A percentile compares a stretch with the other conserved stretches of the same genome.
Conservation (phyloP, 1,140 invertebrate species). For the Caenorhabditis inopinata region DNA sequence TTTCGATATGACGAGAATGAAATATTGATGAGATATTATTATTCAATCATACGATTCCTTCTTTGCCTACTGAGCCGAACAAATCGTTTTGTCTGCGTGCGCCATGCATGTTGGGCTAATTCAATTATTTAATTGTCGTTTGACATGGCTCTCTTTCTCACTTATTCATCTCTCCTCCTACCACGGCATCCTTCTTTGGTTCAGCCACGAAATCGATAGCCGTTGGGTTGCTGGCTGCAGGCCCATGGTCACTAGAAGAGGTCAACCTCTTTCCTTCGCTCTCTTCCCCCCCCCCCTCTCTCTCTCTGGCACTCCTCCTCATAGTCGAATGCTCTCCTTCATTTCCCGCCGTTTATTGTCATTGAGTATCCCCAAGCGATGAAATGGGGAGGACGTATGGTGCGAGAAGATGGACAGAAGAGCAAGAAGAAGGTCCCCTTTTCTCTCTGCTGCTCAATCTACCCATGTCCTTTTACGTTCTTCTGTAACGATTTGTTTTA, state of each 20-base stretch:
- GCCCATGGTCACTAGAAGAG: neutral
- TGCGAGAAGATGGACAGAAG: no score
- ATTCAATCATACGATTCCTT: neutral
- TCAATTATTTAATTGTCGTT: neutral
- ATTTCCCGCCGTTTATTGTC: neutral
- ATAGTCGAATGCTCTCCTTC: neutral
- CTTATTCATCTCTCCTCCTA: neutral
- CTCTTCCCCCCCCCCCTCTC: neutral
- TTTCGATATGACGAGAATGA: neutral
- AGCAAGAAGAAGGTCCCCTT: no score
- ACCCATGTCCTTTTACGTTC: no score
- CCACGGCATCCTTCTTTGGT: neutral
- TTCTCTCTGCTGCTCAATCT: no score
- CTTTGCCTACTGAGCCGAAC: neutral
- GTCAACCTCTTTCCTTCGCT: neutral
- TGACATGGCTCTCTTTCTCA: neutral
- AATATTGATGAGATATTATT: neutral
- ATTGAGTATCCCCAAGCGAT: neutral
- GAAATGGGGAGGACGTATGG: no score
- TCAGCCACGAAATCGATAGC: neutral
- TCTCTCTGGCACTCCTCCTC: no score
- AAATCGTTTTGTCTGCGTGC: neutral
- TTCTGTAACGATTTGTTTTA: no score
- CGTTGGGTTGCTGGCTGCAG: no score
- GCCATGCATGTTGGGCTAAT: neutral